Evolutionary conservation across 2,797 vertebrate genomes (phyloP), one percentile per base, ranked within the genome.

Genomic region (Manis crassicaudata): DNA sequence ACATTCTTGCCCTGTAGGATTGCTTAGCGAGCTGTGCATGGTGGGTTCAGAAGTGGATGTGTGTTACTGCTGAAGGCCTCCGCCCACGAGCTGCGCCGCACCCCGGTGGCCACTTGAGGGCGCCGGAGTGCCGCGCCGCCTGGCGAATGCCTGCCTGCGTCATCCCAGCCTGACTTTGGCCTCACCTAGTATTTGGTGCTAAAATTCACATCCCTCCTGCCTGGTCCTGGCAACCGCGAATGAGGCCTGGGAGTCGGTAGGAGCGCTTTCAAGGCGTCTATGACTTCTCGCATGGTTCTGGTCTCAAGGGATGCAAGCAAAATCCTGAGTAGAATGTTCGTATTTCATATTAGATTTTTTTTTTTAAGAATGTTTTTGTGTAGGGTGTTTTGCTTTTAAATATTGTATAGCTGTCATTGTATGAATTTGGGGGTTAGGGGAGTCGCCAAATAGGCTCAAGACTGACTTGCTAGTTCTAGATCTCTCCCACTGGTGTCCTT

Each of bases 71-170:
- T 23, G 11, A 46, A 11, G 46, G 46, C 46, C 46, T 46, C 46
- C 10, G 46, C 46, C 46, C 46, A 46, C 46, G 11, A 46, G 52
- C 79, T 67, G 82, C 16, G 25, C 50, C 3, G 12, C 21, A 0
- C 7, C 18, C 17, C 2, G 8, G 72, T 17, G 46, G 54, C 95
- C 97, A 80, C 90, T 3, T 4, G 97, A 90, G 92, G 97, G 97
- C 77, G 32, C 72, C 29, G 2, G 46, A 11, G 13, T 20, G 67
- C 56, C 4, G 8, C 82, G 1, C 6, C 17, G 5, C 35, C 0
- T 9, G 21, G 20, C 14, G 52, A 14, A 25, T 17, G 1, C 72
- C 68, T 83, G 27, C 2, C 6, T 0, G 27, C 2, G 6, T 0
- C 12, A 23, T 56, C 37, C 92, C 50, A 23, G n/a, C 56, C 54